phyloP scores from a whole-genome alignment of 2,113 vertebrate genomes.

The Lanius ludovicianus region DNA sequence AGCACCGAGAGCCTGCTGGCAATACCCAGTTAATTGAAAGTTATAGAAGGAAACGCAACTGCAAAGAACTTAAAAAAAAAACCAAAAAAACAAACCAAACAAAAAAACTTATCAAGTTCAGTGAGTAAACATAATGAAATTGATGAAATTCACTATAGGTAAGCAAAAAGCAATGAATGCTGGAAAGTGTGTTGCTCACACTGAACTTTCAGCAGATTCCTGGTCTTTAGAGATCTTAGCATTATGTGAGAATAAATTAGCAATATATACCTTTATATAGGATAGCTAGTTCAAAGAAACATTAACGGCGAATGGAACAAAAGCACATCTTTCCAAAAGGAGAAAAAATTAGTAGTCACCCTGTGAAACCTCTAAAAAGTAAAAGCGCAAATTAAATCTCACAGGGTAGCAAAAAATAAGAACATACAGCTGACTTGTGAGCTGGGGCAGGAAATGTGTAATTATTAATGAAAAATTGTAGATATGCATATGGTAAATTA shows the following conservation, averaged over 20 bases:
- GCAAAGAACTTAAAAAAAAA: background rate
- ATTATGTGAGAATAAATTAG: background rate
- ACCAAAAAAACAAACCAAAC: background rate
- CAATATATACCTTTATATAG: background rate
- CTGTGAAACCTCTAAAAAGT: background rate
- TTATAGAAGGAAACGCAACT: background rate
- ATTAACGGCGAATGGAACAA: background rate
- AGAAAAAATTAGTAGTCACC: background rate
- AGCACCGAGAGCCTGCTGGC: background rate
- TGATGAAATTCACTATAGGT: background rate
- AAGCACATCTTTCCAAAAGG: background rate
- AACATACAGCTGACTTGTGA: background rate
- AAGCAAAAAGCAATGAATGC: background rate
- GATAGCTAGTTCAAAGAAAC: background rate
- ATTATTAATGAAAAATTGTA: background rate
- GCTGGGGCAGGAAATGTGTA: background rate
- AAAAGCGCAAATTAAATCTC: background rate
- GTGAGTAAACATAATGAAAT: background rate
- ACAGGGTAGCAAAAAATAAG: background rate
- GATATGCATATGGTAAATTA: background rate
- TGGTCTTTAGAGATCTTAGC: background rate
- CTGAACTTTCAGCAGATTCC: background rate
- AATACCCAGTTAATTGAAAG: background rate
- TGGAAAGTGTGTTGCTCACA: fast-evolving
- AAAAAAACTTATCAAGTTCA: background rate